Percentiles rank a stretch among this genome's conserved stretches.
Evolutionary conservation across 2,888 invertebrate genomes (phyloP).

Genomic region (Dilophus febrilis): DNA sequence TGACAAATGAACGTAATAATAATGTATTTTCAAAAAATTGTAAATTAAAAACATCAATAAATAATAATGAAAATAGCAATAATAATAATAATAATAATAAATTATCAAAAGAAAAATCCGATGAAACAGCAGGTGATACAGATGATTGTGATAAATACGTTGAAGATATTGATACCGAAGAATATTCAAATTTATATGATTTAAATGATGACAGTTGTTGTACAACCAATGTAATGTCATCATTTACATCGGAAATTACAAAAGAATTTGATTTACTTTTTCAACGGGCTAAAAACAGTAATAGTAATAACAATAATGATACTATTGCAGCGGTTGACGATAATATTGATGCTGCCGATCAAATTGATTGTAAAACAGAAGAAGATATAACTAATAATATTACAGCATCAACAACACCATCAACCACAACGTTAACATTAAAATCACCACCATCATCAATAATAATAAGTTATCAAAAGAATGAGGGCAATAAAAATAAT

Average conservation of each 20-base stretch:
- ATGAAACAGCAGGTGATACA: not conserved
- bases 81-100: constrained; percentile 6
- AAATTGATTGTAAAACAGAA: not conserved
- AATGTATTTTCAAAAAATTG: no score
- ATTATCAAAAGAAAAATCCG: no score
- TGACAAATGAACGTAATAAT: constrained; percentile 8
- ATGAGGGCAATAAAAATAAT: no score
- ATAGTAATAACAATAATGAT: not conserved
- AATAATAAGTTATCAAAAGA: not conserved
- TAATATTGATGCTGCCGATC: not conserved
- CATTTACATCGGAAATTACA: constrained; percentile 13
- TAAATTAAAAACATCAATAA: constrained; percentile 2
- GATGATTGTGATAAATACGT: constrained; percentile 1
- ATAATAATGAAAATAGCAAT: not conserved
- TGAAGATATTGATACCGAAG: not conserved
- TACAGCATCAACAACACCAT: constrained; percentile 2
- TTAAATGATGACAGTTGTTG: constrained; percentile 1
- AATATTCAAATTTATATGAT: constrained; percentile 2
- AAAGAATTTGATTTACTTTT: constrained; percentile 14
- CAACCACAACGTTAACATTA: not conserved
- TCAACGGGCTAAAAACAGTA: constrained; percentile 8
- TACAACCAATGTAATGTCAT: constrained; percentile 7
- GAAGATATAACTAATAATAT: not conserved
- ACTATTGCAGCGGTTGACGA: not conserved
- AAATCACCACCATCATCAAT: not conserved